Evolutionary conservation across 2,888 invertebrate genomes (phyloP).

Genomic region (Lasioglossum pauxillum): DNA sequence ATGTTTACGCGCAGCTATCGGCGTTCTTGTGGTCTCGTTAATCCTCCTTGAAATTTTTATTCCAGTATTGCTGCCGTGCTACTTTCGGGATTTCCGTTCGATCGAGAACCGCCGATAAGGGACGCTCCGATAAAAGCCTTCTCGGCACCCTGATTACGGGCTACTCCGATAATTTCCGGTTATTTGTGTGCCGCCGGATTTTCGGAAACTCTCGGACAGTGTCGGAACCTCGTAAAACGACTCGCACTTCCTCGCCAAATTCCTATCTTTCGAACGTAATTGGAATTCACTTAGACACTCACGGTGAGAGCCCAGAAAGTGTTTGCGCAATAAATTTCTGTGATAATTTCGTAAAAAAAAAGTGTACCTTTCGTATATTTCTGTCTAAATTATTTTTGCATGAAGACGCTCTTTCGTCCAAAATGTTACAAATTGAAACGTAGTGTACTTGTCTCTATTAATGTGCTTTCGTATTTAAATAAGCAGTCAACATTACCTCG

Average conservation of each 20-base stretch:
- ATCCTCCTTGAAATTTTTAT: slow-evolving; percentile 1
- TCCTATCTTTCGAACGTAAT: not conserved
- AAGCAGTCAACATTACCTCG: too few relatives aligned
- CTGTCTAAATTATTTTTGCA: too few relatives aligned
- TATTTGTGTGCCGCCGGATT: not conserved
- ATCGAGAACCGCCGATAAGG: not conserved
- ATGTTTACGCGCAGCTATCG: not conserved
- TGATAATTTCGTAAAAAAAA: too few relatives aligned
- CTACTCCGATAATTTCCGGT: not conserved
- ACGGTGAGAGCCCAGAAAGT: too few relatives aligned
- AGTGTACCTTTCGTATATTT: too few relatives aligned
- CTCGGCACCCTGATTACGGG: not conserved
- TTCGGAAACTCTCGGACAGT: not conserved
- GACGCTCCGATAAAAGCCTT: not conserved
- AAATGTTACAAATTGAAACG: too few relatives aligned
- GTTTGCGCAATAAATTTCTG: too few relatives aligned
- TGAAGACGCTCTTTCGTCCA: too few relatives aligned
- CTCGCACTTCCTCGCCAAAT: not conserved
- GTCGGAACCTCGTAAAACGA: not conserved
- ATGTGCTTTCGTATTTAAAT: too few relatives aligned
- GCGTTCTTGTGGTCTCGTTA: not conserved
- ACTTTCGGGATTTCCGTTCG: not conserved
- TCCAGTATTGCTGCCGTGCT: not conserved
- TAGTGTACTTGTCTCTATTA: too few relatives aligned
- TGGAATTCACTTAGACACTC: too few relatives aligned